Base-by-base conservation (phyloP, 2,797 vertebrate species). In the Hozukius guyotensis region DNA sequence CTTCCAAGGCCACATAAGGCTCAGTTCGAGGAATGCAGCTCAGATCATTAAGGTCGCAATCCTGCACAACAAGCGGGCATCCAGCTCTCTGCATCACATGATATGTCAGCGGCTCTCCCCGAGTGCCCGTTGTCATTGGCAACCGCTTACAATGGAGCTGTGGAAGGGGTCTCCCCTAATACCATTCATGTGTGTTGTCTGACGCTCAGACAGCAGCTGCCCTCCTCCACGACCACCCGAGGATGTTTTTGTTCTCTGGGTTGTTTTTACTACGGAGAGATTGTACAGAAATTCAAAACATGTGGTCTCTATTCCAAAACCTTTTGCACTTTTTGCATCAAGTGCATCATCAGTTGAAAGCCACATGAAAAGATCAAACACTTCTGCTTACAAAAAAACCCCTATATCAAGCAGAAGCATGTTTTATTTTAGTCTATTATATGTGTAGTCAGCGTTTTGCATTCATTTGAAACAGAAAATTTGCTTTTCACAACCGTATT, bases 51-150 rank as follows among this genome's bases (percentile, higher is more conserved):
- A 90, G 87, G 89, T 81, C 46, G 36, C 72, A 29, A 83, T 88
- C 73, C 90, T 77, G 80, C 72, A 14, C 80, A 83, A 79, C 85
- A 87, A 90, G 86, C 78, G 68, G 89, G 85, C 83, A 78, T 82
- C 85, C 77, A 87, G 87, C 90, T 82, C 80, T 78, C 59, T 5
- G 64, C 80, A 81, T 93, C 94, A 93, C 93, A 92, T 94, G 94
- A 85, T 86, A 53, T 8, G 78, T 85, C 84, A 38, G 86, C 75
- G 27, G 61, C 78, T 69, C 87, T 84, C 87, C 78, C 80, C 4
- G 11, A 88, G 78, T 63, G 38, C 69, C 75, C 5, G 93, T 94
- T 71, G 92, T 84, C 89, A 88, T 7, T 81, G 82, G 93, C 86
- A 91, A 94, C 94, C 3, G 2, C 82, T 79, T 75, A 94, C 92